Conservation (phyloP, 2,113 vertebrate species). For the Atrichornis clamosus region DNA sequence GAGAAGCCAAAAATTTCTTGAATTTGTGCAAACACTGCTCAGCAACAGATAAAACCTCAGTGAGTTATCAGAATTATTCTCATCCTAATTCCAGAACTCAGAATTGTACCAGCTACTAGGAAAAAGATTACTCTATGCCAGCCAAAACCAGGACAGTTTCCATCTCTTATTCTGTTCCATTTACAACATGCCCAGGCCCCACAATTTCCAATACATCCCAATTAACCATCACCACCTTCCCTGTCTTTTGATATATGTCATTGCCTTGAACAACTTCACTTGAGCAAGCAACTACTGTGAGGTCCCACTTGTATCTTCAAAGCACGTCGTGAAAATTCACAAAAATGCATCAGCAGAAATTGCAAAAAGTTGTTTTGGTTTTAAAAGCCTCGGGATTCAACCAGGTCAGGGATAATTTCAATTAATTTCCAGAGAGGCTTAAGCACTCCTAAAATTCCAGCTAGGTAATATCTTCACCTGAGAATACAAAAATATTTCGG, state of each 20-base stretch:
- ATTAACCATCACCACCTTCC: neutral
- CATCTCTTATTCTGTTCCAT: neutral
- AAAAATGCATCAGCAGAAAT: too few relatives aligned
- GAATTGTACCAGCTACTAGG: neutral
- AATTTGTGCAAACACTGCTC: neutral
- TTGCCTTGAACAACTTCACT: neutral
- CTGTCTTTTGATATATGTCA: neutral
- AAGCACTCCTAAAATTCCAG: neutral
- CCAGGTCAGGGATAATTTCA: neutral
- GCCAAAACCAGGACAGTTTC: neutral
- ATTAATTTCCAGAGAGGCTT: neutral
- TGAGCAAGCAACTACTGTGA: neutral
- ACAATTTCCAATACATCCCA: neutral
- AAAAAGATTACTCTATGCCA: neutral
- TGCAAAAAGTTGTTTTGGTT: too few relatives aligned
- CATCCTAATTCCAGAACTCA: neutral
- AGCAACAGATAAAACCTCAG: too few relatives aligned
- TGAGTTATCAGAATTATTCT: neutral
- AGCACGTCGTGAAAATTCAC: accelerated
- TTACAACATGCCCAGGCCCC: neutral
- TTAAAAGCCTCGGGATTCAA: neutral
- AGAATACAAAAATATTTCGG: too few relatives aligned
- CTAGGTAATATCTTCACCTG: too few relatives aligned
- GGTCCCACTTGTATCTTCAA: neutral
- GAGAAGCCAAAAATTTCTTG: neutral